Conservation (phyloP, 2,797 vertebrate species). For the Tolypeutes matacus region DNA sequence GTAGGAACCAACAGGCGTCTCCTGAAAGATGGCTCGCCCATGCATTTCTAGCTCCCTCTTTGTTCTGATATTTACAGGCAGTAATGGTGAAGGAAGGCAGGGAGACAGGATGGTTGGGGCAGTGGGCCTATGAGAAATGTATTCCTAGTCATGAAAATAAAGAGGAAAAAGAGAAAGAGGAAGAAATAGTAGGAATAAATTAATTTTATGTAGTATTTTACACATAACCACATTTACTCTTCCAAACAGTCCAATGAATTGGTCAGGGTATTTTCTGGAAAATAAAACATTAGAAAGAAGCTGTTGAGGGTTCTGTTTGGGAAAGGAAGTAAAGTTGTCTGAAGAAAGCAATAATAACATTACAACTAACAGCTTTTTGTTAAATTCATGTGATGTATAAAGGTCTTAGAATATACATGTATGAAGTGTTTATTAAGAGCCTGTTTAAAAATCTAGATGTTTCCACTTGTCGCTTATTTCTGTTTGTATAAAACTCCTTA, state of each 20-base stretch:
- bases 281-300: neutral
- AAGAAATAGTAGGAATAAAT: conserved; percentile 11
- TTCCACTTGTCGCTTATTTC: neutral
- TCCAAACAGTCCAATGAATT: neutral
- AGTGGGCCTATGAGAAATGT: neutral
- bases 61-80: neutral
- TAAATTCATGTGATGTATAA: neutral
- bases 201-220: neutral
- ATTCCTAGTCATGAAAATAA: neutral
- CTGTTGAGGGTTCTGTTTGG: neutral
- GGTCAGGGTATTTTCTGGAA: neutral
- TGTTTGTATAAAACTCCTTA: conserved; percentile 4
- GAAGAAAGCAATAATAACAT: neutral
- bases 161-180: neutral
- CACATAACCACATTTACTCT: neutral
- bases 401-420: neutral
- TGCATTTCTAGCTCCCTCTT: neutral
- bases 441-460: neutral
- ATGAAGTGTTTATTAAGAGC: neutral
- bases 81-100: neutral
- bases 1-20: neutral
- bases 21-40: neutral
- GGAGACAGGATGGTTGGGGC: neutral
- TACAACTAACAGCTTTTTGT: neutral
- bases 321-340: conserved; percentile 25